Evolutionary conservation across 2,113 vertebrate species (phyloP).

Genomic region (Amblyornis subalaris): DNA sequence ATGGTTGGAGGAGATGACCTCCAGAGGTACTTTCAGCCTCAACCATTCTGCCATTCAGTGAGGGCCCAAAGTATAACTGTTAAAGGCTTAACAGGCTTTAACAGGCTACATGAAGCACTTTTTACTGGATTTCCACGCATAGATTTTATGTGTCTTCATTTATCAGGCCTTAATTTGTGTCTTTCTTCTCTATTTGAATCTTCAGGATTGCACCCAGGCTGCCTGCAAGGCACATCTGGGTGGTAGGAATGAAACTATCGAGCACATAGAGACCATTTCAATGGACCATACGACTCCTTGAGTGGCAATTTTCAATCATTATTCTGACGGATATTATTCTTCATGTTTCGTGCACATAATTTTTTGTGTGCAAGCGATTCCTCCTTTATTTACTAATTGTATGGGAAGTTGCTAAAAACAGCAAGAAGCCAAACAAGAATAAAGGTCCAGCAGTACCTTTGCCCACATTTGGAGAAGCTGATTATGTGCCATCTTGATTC

Average conservation of each 20-base stretch:
- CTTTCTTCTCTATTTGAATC: not conserved
- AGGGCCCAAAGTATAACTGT: not conserved
- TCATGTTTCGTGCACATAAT: not conserved
- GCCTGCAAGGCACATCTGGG: not conserved
- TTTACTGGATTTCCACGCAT: not conserved
- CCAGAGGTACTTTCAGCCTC: not conserved
- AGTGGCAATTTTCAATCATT: not conserved
- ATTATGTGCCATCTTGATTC: not conserved
- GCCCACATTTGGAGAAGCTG: not conserved
- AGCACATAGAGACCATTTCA: not conserved
- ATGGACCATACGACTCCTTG: not conserved
- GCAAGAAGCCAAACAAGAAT: not conserved
- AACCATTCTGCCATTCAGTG: not conserved
- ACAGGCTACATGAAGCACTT: not conserved
- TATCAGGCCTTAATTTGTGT: not conserved
- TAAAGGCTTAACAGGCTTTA: not conserved
- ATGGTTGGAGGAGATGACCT: not conserved
- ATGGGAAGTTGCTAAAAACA: not conserved
- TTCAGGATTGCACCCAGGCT: fast-evolving
- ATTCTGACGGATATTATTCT: not conserved
- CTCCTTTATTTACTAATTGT: not conserved
- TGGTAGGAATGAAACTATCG: not conserved
- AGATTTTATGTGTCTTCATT: not conserved
- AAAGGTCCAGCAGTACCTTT: not conserved
- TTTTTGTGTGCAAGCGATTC: not conserved